Evolutionary conservation across 1,140 invertebrate species (phyloP).

Genomic region (Brachionus sp.): DNA sequence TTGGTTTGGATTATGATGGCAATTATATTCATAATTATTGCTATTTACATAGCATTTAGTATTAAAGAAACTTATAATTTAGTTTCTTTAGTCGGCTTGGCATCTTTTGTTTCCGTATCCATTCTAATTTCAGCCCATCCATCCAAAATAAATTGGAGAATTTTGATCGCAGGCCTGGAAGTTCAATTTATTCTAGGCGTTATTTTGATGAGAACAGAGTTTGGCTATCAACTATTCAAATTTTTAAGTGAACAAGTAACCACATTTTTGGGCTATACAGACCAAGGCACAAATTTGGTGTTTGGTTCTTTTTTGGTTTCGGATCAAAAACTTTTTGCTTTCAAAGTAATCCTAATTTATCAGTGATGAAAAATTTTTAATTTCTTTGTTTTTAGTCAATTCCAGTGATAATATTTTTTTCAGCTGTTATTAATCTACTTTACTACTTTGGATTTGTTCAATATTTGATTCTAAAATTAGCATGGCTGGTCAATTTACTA

Average conservation of each 20-base stretch:
- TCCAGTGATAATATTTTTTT: constrained; percentile 84
- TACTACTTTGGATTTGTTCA: constrained; percentile 85
- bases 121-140: constrained; percentile 28
- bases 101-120: background rate
- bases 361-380: constrained; percentile 58
- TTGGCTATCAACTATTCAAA: constrained; percentile 70
- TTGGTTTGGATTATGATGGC: constrained; percentile 15
- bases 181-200: constrained; percentile 80
- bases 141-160: constrained; percentile 14
- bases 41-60: background rate
- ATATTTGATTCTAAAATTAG: constrained; percentile 73
- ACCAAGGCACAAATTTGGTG: constrained; percentile 58
- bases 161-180: constrained; percentile 63
- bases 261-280: constrained; percentile 72
- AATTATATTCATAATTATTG: background rate
- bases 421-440: constrained; percentile 77
- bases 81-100: constrained; percentile 23
- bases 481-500: constrained; percentile 57
- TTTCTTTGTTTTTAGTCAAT: constrained; percentile 64
- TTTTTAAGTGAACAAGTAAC: constrained; percentile 70
- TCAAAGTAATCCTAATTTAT: background rate
- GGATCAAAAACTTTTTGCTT: background rate
- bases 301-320: constrained; percentile 64
- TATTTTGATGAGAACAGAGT: constrained; percentile 74
- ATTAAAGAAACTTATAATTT: constrained; percentile 33